Percentiles rank a stretch among this genome's conserved stretches.
Conservation (phyloP, 2,888 invertebrate species). For the Orthosia incerta region DNA sequence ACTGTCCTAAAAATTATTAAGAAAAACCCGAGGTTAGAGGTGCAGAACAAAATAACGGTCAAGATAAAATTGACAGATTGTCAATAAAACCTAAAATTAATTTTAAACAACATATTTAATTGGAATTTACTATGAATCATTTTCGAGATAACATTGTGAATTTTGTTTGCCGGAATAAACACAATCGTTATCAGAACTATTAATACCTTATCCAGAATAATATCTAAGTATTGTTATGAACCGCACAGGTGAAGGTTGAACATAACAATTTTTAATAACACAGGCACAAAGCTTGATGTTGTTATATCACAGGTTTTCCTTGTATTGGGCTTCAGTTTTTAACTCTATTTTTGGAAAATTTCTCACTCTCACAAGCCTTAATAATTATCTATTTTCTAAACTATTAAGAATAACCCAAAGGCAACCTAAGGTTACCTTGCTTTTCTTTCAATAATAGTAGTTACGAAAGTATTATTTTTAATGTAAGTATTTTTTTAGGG, state of each 20-base stretch:
- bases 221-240: background rate
- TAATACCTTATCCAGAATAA: background rate
- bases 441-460: too few relatives aligned
- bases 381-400: too few relatives aligned
- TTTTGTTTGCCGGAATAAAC: background rate
- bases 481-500: too few relatives aligned
- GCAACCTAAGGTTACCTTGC: too few relatives aligned
- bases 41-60: background rate
- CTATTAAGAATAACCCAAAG: too few relatives aligned
- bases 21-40: background rate
- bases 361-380: too few relatives aligned
- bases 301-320: background rate
- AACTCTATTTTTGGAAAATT: too few relatives aligned
- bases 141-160: background rate
- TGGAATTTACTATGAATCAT: slow-evolving; percentile 22
- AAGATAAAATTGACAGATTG: background rate
- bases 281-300: background rate
- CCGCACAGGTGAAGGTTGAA: background rate
- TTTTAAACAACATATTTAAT: background rate
- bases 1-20: background rate
- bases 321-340: background rate
- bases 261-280: background rate
- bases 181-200: background rate
- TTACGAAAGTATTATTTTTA: too few relatives aligned
- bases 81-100: background rate